Conservation (phyloP, 1,140 invertebrate species). For the Asobara japonica region DNA sequence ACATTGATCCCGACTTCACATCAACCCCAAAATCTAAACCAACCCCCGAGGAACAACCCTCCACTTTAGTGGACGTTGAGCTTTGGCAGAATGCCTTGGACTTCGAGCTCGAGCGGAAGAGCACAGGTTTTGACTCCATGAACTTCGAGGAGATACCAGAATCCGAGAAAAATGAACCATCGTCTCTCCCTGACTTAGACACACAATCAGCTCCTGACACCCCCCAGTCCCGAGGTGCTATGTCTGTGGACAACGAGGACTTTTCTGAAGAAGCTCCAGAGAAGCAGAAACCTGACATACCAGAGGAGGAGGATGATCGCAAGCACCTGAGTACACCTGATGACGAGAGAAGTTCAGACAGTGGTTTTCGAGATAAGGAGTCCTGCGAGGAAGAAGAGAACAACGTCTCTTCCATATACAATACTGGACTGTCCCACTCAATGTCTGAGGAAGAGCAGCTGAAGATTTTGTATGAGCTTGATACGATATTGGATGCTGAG, state of each 20-base stretch:
- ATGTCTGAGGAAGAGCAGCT: slow-evolving; percentile 59
- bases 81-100: slow-evolving; percentile 57
- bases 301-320: slow-evolving; percentile 57
- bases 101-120: slow-evolving; percentile 52
- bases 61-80: slow-evolving; percentile 48
- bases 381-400: slow-evolving; percentile 67
- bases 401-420: slow-evolving; percentile 39
- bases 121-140: slow-evolving; percentile 46
- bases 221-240: slow-evolving; percentile 48
- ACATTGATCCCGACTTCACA: not conserved
- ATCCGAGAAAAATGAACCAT: slow-evolving; percentile 20
- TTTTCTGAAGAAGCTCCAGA: slow-evolving; percentile 47
- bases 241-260: slow-evolving; percentile 47
- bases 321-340: slow-evolving; percentile 67
- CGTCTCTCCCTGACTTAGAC: not conserved
- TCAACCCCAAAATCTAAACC: slow-evolving; percentile 42
- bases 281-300: slow-evolving; percentile 32
- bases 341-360: slow-evolving; percentile 68
- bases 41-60: slow-evolving; percentile 6
- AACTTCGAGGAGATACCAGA: slow-evolving; percentile 45
- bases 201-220: slow-evolving; percentile 41
- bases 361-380: slow-evolving; percentile 68
- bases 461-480: slow-evolving; percentile 57
- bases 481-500: slow-evolving; percentile 61
- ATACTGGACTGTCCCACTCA: slow-evolving; percentile 31